A percentile compares a stretch with the other conserved stretches of the same genome.
Conservation (phyloP, 2,113 vertebrate species). For the Acinonyx jubatus region DNA sequence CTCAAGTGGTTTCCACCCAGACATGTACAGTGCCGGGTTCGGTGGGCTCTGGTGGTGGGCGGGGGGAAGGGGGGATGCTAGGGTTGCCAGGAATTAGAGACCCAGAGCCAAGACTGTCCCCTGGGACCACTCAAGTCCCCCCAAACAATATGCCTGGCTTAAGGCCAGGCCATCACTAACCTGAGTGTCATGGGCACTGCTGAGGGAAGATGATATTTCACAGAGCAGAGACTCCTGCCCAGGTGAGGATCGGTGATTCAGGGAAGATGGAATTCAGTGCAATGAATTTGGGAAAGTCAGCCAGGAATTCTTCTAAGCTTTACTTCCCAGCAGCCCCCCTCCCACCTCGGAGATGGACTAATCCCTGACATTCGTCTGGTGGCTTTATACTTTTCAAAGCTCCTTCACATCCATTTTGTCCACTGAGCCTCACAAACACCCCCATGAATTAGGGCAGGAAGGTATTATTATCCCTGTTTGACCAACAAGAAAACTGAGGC, state of each 20-base stretch:
- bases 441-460: not conserved
- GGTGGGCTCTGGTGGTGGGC: not conserved
- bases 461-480: slow-evolving; percentile 53
- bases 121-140: slow-evolving; percentile 11
- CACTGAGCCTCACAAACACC: slow-evolving; percentile 22
- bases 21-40: not conserved
- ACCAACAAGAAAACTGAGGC: slow-evolving; percentile 59
- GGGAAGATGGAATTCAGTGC: slow-evolving; percentile 57
- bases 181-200: not conserved
- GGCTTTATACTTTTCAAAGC: slow-evolving; percentile 65
- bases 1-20: not conserved
- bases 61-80: not conserved
- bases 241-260: slow-evolving; percentile 28
- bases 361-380: slow-evolving; percentile 71
- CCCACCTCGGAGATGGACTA: slow-evolving; percentile 57
- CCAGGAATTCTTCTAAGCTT: slow-evolving; percentile 67
- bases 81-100: slow-evolving; percentile 26
- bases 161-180: slow-evolving; percentile 60
- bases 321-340: slow-evolving; percentile 52
- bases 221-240: slow-evolving; percentile 36
- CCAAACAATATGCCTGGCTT: slow-evolving; percentile 21
- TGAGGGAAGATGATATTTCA: slow-evolving; percentile 42
- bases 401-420: slow-evolving; percentile 56
- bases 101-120: not conserved
- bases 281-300: slow-evolving; percentile 57